Conservation (phyloP, 2,888 invertebrate species). For the Acleris cristana region DNA sequence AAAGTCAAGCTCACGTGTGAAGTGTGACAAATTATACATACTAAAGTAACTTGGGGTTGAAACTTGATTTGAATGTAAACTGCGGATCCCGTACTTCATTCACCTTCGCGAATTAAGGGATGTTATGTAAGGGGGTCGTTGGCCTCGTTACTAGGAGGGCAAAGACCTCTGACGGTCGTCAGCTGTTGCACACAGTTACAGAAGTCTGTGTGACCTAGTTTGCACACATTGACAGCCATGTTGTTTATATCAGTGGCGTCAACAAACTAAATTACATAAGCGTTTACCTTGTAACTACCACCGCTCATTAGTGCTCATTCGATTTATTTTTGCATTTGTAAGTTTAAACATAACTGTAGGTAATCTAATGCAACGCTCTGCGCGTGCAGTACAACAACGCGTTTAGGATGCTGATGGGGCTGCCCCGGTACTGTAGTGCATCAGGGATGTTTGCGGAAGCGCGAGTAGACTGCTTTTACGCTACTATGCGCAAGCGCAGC, state of each 20-base stretch:
- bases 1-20: neutral
- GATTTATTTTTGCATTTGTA: conserved; percentile 6
- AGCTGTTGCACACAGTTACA: conserved; percentile 65
- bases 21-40: neutral
- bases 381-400: too few relatives aligned
- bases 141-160: conserved; percentile 57
- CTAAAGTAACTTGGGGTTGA: too few relatives aligned
- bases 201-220: conserved; percentile 63
- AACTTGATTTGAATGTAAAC: conserved; percentile 1
- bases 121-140: conserved; percentile 54
- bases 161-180: conserved; percentile 59
- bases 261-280: conserved; percentile 36
- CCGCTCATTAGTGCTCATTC: conserved; percentile 28
- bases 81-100: conserved; percentile 42
- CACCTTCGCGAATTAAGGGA: conserved; percentile 52
- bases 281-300: conserved; percentile 29
- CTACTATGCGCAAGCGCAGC: too few relatives aligned
- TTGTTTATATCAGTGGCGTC: conserved; percentile 26
- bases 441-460: too few relatives aligned
- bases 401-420: too few relatives aligned
- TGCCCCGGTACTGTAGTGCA: too few relatives aligned
- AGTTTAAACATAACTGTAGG: neutral
- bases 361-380: too few relatives aligned
- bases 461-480: too few relatives aligned
- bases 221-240: conserved; percentile 51